These are phyloP conservation scores for Triplophysa bombifrons DNA, from an alignment of 2,797 vertebrate species.

Conservation along the genomic window DNA sequence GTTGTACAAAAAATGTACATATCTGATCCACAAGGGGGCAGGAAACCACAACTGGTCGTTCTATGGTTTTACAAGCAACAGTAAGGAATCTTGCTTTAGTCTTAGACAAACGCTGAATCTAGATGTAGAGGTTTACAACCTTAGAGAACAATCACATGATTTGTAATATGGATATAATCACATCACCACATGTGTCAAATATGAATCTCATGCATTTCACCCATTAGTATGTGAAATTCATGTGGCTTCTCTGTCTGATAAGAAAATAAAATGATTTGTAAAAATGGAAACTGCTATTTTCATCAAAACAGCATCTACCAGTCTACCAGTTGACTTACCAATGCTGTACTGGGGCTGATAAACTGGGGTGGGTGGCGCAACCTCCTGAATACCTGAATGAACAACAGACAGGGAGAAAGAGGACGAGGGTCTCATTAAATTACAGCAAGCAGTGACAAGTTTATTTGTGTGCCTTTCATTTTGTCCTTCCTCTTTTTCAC, in stretches of 20 bases:
- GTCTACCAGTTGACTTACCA: conserved; percentile 64
- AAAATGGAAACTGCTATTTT: too few relatives aligned
- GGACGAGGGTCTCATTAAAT: conserved; percentile 42
- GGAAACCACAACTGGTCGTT: conserved; percentile 44
- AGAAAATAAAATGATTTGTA: neutral
- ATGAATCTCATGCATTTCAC: too few relatives aligned
- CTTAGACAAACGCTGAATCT: neutral
- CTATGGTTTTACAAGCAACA: too few relatives aligned
- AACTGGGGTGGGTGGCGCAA: conserved; percentile 71
- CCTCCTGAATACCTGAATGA: conserved; percentile 74
- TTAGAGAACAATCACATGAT: too few relatives aligned
- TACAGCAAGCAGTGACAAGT: conserved; percentile 57
- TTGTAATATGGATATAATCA: too few relatives aligned
- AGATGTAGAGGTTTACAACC: neutral
- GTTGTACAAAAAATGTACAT: conserved; percentile 25
- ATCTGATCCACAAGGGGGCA: conserved; percentile 70
- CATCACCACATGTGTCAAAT: too few relatives aligned
- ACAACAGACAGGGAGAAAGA: conserved; percentile 51
- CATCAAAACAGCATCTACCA: neutral
- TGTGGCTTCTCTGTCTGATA: too few relatives aligned
- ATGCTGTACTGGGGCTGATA: conserved; percentile 81
- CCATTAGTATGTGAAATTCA: neutral
- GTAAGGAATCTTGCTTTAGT: neutral
- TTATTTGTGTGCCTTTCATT: conserved; percentile 60
- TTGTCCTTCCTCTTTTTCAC: conserved; percentile 54